Evolutionary conservation across 1,140 invertebrate genomes (phyloP), one percentile per base, ranked within the genome.

Genomic region (Leptinotarsa defecta): DNA sequence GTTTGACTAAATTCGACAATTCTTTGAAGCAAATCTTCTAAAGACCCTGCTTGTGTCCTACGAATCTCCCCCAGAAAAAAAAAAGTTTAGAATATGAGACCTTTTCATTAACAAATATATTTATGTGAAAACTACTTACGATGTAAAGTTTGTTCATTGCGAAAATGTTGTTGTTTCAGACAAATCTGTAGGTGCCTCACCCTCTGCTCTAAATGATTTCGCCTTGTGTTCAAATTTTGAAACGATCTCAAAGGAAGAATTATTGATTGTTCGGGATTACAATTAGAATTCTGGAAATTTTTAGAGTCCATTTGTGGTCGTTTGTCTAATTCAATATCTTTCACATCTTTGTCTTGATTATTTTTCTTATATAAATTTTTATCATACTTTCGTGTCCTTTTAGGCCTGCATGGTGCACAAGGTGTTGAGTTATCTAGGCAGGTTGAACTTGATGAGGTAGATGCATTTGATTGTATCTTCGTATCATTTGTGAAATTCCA

Each of bases 131-230:
- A 65, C 49, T 71, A 87, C 89, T 89, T 83, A 93, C 92, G 89
- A 84, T 92, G 89, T 75, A 92, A 85, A 49, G 91, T 84, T 81
- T 88, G 87, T 81, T 93, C 91, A 13, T 89, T 88, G 73, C 91
- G 87, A 20, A 89, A 87, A 75, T 92, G 90, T 74, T 92, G 91
- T 67, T 91, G 88, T 77, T 88, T 89, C 13, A 92, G 84, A 76
- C 88, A 88, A 74, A 87, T 84, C 79, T 91, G 88, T 61, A 93
- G 83, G 81, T 91, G 88, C 64, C 88, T 88, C 80, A 91, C 90
- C 63, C 89, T 88, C 65, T 90, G 86, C 76, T 93, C 91, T 76
- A 90, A 82, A 64, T 86, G 82, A 52, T 88, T 86, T 48, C 89
- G 81, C 77, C 86, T 86, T 15, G 82, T 78, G 76, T 86, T 88